Base-by-base conservation (phyloP, 2,113 vertebrate genomes). In the Chunga burmeisteri region DNA sequence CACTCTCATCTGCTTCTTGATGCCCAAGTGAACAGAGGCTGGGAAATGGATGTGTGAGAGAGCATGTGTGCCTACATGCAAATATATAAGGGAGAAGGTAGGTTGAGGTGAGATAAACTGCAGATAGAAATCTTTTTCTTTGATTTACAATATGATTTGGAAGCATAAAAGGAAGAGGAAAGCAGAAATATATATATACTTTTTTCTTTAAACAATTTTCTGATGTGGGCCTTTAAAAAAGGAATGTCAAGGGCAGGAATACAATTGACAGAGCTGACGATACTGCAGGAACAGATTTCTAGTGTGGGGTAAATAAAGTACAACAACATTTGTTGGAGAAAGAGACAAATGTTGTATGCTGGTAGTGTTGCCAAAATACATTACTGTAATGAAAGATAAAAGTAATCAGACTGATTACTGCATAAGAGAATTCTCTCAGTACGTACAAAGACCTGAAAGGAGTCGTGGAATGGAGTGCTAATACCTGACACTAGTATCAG, bases 311-410 rank as follows among this genome's bases (percentile, higher is more conserved):
- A 25, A 70, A 62, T 70, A 78, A 44, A 4, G 1, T 19, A 10
- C 16, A 50, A 30, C 5, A 61, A 16, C 7, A 23, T 18, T 16
- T 23, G 16, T 32, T 56, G 21, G 11, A 91, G 29, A 82, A 88
- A 53, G 18, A 71, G 22, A 25, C 7, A 88, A 80, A 29, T 0
- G 1, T 15, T 3, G 0, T 34, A 38, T 50, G 42, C 11, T 34
- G 3, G 12, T 34, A 72, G 10, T 49, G 44, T 80, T 77, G 13
- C 17, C 44, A 91, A 93, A 80, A 80, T 46, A 29, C 29, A 53
- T 67, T 40, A 72, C 19, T 19, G 3, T 46, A 80, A 49, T 72
- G 10, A 82, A 67, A 82, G 61, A 73, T 53, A 71, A 66, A 71
- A 78, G 19, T 53, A 59, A 84, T 70, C 23, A 26, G 14, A 40